These are phyloP conservation scores for Pollachius pollachius DNA, from an alignment of 2,113 vertebrate species.

Conservation along the genomic window DNA sequence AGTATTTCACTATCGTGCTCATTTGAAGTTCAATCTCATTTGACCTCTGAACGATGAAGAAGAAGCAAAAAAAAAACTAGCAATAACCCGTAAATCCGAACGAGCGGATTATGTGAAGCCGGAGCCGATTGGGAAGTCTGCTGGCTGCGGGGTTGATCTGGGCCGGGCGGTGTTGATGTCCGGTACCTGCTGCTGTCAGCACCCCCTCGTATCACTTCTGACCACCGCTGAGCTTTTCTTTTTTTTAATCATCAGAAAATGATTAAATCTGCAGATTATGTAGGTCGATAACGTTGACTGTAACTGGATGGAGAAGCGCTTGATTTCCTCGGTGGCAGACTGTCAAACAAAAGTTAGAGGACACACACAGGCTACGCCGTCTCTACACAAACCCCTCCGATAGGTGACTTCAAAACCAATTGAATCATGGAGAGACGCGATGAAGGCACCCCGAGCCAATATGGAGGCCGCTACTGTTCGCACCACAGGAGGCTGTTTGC, in stretches of 20 bases:
- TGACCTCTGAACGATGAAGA: slow-evolving; percentile 40
- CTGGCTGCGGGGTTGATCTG: slow-evolving; percentile 33
- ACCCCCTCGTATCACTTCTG: slow-evolving; percentile 46
- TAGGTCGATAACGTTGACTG: slow-evolving; percentile 62
- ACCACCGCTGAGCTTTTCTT: not conserved
- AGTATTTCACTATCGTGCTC: slow-evolving; percentile 24
- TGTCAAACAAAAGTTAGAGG: slow-evolving; percentile 49
- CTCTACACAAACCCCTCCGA: no score
- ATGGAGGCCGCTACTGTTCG: no score
- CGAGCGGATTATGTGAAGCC: slow-evolving; percentile 70
- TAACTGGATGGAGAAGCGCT: slow-evolving; percentile 45
- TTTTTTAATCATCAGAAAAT: slow-evolving; percentile 65
- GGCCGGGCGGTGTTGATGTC: slow-evolving; percentile 42
- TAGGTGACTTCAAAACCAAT: no score
- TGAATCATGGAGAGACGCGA: no score
- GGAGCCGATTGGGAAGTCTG: slow-evolving; percentile 67
- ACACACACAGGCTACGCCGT: slow-evolving; percentile 23
- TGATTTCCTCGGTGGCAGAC: slow-evolving; percentile 37
- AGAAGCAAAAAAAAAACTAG: slow-evolving; percentile 41
- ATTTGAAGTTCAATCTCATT: slow-evolving; percentile 50
- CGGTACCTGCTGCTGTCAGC: slow-evolving; percentile 58
- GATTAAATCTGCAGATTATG: slow-evolving; percentile 72
- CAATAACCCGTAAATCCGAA: slow-evolving; percentile 70
- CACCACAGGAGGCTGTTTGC: no score
- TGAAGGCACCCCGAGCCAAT: no score